These are phyloP conservation scores for Microctonus brassicae DNA, from an alignment of 2,888 invertebrate species.

Conservation along the genomic window DNA sequence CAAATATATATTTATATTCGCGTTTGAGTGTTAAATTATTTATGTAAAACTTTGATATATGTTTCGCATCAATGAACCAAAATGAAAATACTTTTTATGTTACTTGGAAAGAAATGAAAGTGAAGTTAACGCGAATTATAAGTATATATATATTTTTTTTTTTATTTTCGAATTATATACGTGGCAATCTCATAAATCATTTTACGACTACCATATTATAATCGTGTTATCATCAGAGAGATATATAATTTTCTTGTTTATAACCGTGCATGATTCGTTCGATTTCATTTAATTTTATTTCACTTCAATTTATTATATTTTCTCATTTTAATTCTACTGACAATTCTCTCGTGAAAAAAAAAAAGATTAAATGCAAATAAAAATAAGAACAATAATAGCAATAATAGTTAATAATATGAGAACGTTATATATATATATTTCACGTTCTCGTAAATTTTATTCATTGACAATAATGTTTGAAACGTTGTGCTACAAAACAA, in stretches of 20 bases:
- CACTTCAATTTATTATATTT: neutral
- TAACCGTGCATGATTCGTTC: neutral
- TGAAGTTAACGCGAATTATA: conserved; percentile 29
- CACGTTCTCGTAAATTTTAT: conserved; percentile 20
- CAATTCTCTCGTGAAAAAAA: neutral
- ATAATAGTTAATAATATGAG: neutral
- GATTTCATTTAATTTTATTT: neutral
- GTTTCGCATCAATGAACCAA: conserved; percentile 26
- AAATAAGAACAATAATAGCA: neutral
- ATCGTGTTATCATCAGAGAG: neutral
- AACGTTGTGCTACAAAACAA: neutral
- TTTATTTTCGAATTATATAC: neutral
- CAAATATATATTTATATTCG: too few species aligned
- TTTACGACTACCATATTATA: neutral
- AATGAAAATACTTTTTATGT: conserved; percentile 19
- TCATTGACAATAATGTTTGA: conserved; percentile 9
- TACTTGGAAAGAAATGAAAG: conserved; percentile 27
- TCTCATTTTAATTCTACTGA: neutral
- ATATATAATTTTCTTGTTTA: neutral
- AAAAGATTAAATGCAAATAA: neutral
- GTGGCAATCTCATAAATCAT: neutral
- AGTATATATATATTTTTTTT: neutral
- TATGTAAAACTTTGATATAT: conserved; percentile 27
- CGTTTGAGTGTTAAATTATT: conserved; percentile 1
- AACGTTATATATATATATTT: conserved; percentile 12